Conservation (phyloP, 2,888 invertebrate genomes). For the Tipula helvola region DNA sequence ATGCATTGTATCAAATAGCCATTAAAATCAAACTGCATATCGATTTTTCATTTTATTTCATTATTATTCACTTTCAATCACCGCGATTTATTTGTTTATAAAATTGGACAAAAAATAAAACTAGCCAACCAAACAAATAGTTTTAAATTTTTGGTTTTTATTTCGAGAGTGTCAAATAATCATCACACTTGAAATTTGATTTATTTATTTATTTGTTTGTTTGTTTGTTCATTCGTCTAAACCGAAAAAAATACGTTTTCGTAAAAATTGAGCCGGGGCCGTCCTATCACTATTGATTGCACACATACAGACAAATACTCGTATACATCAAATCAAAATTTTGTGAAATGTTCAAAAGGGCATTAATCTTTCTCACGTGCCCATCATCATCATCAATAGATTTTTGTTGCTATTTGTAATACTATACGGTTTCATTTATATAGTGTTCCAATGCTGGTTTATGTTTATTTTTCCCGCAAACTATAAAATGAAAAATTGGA, state of each 20-base stretch:
- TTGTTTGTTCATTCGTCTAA: neutral
- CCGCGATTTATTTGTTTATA: neutral
- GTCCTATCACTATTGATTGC: neutral
- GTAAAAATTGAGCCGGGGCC: neutral
- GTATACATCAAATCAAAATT: neutral
- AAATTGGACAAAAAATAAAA: neutral
- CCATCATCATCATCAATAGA: neutral
- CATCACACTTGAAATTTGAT: neutral
- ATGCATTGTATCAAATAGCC: neutral
- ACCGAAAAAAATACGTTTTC: neutral
- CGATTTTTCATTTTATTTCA: neutral
- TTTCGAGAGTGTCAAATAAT: neutral
- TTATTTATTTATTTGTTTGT: neutral
- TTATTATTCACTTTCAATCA: neutral
- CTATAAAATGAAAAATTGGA: neutral
- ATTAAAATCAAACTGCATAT: neutral
- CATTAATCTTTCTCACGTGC: conserved; percentile 4
- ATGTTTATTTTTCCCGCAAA: neutral
- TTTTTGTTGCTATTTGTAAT: neutral
- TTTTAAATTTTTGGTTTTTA: neutral
- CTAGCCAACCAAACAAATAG: neutral
- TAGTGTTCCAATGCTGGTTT: neutral
- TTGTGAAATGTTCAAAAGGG: neutral
- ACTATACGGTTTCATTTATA: neutral
- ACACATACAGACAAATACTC: neutral